Evolutionary conservation across 2,888 invertebrate species (phyloP).

Genomic region (Xanthia icteritia): DNA sequence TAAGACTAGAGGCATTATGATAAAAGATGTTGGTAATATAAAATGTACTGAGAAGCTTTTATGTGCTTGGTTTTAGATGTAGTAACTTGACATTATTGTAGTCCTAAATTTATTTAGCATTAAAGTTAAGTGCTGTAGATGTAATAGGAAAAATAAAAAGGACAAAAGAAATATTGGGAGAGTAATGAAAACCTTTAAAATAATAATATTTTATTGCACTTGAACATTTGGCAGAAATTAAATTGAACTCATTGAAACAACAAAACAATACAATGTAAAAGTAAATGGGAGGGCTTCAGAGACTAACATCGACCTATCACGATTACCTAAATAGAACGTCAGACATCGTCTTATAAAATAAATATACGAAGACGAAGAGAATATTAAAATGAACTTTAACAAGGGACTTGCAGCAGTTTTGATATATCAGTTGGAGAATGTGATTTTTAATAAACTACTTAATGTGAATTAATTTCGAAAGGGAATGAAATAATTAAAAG

Average conservation of each 20-base stretch:
- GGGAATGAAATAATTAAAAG: not conserved
- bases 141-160: not conserved
- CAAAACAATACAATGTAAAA: conserved; percentile 33
- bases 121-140: no score
- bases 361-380: not conserved
- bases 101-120: no score
- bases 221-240: not conserved
- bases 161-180: not conserved
- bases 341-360: conserved; percentile 6
- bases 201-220: not conserved
- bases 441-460: not conserved
- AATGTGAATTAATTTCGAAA: not conserved
- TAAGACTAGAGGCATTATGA: conserved; percentile 16
- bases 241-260: conserved; percentile 13
- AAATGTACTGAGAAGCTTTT: not conserved
- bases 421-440: not conserved
- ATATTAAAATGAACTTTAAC: not conserved
- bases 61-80: not conserved
- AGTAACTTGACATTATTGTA: no score
- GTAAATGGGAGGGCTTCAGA: conserved; percentile 25
- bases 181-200: not conserved
- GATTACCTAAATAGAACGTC: conserved; percentile 40
- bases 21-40: conserved; percentile 10
- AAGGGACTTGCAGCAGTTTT: not conserved
- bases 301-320: conserved; percentile 53